Evolutionary conservation across 2,888 invertebrate genomes (phyloP), one percentile per base, ranked within the genome.

Genomic region (Thereva nobilitata): DNA sequence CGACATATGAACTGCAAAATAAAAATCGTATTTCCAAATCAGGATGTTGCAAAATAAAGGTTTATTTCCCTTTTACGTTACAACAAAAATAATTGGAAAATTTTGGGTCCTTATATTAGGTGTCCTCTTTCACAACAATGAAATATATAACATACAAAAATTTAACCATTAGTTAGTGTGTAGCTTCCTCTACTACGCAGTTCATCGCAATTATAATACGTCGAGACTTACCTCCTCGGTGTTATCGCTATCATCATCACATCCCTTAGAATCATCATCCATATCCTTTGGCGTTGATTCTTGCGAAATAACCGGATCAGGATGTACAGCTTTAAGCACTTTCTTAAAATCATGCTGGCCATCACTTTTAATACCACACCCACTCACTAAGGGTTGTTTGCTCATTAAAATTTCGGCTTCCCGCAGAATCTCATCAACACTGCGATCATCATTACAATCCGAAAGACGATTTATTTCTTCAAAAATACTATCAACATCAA

Each of bases 401-500:
- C 77, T 76, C 41, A 81, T 75, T 23, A 86, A 77, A 53, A 81
- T 79, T 74, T 86, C 86, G 2, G 85, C 86, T 73, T 86, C 86
- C 70, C 82, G 82, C 72, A 86, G 79, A 49, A 86, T 82, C 68
- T 86, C 86, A 70, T 86, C 86, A 5, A 86, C 83, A 75, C 83
- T 84, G 49, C 84, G 82, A 67, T 83, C 83, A 41, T 82, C 83
- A 1, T 75, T 75, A 67, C 78, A 80, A 69, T 78, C 82, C 42
- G 85, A 82, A 52, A 86, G 76, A 70, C 87, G 85, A 71, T 85
- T 86, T 3, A 89, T 88, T 80, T 89, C 89, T 74, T 84, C 86
- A 72, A 89, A 86, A 76, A 89, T 87, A 78, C 85, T 85, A 72
- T 86, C 88, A 6, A 88, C 85, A 78, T 89, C 89, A 57, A 85